Conservation (phyloP, 2,888 invertebrate species). For the Alentia gelatinosa region DNA sequence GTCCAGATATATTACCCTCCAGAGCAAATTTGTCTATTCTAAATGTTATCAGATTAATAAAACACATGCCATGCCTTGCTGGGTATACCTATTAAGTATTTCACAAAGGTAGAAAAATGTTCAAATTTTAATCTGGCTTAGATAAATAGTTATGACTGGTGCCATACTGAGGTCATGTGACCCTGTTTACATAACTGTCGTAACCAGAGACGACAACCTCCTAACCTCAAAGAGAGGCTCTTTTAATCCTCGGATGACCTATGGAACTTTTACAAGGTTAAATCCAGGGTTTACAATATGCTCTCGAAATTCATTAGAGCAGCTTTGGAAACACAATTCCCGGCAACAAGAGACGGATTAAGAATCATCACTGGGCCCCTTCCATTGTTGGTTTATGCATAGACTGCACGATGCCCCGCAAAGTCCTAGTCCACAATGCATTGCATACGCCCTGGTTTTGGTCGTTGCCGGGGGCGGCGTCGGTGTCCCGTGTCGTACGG, state of each 20-base stretch:
- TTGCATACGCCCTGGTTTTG: not conserved
- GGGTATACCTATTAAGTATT: too few species aligned
- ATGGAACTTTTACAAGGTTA: too few species aligned
- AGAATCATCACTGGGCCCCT: not conserved
- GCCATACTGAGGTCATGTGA: not conserved
- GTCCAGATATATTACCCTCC: too few species aligned
- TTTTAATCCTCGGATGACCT: not conserved
- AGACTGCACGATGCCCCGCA: not conserved
- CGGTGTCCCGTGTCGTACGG: not conserved
- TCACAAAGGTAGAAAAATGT: too few species aligned
- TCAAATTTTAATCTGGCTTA: too few species aligned
- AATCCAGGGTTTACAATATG: not conserved
- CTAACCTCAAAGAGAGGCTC: not conserved
- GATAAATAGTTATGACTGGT: not conserved
- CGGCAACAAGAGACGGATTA: not conserved
- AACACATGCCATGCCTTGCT: too few species aligned
- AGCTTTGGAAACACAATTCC: not conserved
- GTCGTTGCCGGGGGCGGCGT: not conserved
- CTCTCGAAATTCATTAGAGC: not conserved
- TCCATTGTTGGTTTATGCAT: not conserved
- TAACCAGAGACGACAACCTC: not conserved
- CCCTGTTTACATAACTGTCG: not conserved
- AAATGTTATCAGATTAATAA: too few species aligned
- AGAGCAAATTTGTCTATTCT: too few species aligned
- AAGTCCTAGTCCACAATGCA: not conserved